Conservation (phyloP, 2,888 invertebrate genomes). For the Blera fallax region DNA sequence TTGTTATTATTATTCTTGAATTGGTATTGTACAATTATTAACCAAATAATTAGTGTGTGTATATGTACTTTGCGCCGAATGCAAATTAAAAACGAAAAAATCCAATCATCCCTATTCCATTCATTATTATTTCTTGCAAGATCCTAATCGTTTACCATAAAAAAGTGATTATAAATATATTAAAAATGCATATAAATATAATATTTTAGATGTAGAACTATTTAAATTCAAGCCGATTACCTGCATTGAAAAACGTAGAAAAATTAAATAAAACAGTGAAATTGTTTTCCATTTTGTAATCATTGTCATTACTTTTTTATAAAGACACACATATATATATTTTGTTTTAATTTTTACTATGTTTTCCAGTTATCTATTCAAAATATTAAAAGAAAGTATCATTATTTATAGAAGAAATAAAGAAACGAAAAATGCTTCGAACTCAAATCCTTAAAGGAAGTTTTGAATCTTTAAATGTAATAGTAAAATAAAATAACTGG, state of each 20-base stretch:
- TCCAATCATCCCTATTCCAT: conserved; percentile 26
- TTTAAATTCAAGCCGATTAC: conserved; percentile 10
- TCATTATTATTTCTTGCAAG: neutral
- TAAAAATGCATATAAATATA: neutral
- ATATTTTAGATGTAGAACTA: conserved; percentile 6
- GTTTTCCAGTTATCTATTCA: conserved; percentile 31
- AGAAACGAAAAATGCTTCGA: conserved; percentile 49
- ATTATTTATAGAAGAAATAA: conserved; percentile 51
- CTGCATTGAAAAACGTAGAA: neutral
- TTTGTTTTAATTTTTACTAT: conserved; percentile 15
- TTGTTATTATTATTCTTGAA: conserved; percentile 56
- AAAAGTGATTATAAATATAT: conserved; percentile 8
- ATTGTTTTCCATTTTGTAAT: conserved; percentile 13
- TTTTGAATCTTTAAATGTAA: neutral
- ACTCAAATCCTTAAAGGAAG: neutral
- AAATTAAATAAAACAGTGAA: neutral
- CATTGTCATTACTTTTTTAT: conserved; percentile 20
- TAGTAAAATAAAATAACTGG: too few relatives aligned
- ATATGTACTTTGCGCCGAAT: conserved; percentile 19
- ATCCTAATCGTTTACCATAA: conserved; percentile 3
- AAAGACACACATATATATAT: neutral
- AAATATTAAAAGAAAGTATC: conserved; percentile 2
- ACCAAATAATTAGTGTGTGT: conserved; percentile 25
- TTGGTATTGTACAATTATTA: conserved; percentile 51
- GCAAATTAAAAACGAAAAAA: conserved; percentile 13